Conservation (phyloP, 37 sponge, comb jelly and placozoan genomes). For the Halichondria panicea region DNA sequence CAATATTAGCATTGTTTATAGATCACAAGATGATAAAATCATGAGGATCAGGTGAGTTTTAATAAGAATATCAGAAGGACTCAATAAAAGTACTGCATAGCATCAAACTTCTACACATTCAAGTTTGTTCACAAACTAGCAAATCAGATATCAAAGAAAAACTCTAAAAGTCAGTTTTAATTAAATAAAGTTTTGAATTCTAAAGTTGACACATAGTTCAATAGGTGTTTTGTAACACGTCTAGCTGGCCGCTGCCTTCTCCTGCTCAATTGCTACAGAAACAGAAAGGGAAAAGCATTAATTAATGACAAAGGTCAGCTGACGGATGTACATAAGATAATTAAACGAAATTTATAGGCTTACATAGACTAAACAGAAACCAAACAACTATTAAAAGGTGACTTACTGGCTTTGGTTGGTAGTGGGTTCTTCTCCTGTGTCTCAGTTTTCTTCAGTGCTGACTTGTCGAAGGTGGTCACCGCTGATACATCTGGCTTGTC, state of each 20-base stretch:
- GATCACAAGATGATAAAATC: too few species aligned
- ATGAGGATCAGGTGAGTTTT: too few species aligned
- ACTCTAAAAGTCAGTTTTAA: too few species aligned
- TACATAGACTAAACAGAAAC: not conserved
- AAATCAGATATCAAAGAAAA: too few species aligned
- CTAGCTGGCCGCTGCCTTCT: slow-evolving; percentile 63
- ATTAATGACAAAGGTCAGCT: not conserved
- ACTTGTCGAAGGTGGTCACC: slow-evolving; percentile 78
- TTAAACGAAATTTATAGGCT: not conserved
- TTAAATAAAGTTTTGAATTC: too few species aligned
- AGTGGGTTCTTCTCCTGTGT: slow-evolving; percentile 87
- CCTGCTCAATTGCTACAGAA: slow-evolving; percentile 74
- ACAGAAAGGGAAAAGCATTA: slow-evolving; percentile 12
- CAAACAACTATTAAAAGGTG: not conserved
- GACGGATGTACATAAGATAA: not conserved
- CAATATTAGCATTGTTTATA: too few species aligned
- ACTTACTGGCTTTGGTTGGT: slow-evolving; percentile 89
- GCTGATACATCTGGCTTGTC: slow-evolving; percentile 86
- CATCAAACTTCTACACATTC: too few species aligned
- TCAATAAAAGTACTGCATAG: too few species aligned
- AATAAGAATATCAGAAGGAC: too few species aligned
- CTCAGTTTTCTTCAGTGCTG: slow-evolving; percentile 80
- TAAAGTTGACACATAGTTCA: too few species aligned
- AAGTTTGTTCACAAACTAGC: too few species aligned
- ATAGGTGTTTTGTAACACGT: too few species aligned